Evolutionary conservation across 2,888 invertebrate genomes (phyloP), one percentile per base, ranked within the genome.

Genomic region (Carcina quercana): DNA sequence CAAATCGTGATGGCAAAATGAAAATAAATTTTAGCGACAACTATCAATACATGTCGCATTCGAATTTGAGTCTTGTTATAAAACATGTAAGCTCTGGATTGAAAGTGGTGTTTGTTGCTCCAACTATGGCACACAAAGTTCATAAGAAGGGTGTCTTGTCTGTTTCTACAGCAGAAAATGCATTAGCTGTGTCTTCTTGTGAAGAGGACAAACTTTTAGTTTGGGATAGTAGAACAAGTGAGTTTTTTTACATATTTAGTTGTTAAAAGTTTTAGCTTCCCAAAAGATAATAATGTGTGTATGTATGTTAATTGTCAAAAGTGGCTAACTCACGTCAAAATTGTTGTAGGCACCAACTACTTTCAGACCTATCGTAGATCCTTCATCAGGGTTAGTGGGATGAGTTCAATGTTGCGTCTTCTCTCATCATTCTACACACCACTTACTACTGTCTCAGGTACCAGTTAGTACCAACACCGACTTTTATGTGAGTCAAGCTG

Each of bases 211-310:
- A 84, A 47, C 59, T 91, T 2, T 56, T 86, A 30, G 70, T 91
- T 8, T 91, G 91, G 90, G 88, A 89, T 47, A 86, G 86, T 27
- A 75, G 85, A 45, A 86, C 84, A 56, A 88, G 90, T 67, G 72
- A 60, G 61, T 22, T 48, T 31, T 15, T 11, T 2, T 11, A 17
- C 14, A 13, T n/a, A n/a, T n/a, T n/a, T n/a, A n/a, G n/a, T n/a
- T n/a, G n/a, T n/a, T n/a, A n/a, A n/a, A n/a, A n/a, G n/a, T n/a
- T n/a, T n/a, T n/a, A n/a, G n/a, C n/a, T n/a, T n/a, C n/a, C n/a
- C n/a, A n/a, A n/a, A n/a, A n/a, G n/a, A n/a, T n/a, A n/a, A n/a
- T n/a, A n/a, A n/a, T n/a, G n/a, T n/a, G n/a, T n/a, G n/a, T n/a
- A n/a, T n/a, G n/a, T n/a, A n/a, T n/a, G n/a, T n/a, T n/a, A n/a